phyloP scores from a whole-genome alignment of 2,888 invertebrate genomes.

The Netelia melanura region DNA sequence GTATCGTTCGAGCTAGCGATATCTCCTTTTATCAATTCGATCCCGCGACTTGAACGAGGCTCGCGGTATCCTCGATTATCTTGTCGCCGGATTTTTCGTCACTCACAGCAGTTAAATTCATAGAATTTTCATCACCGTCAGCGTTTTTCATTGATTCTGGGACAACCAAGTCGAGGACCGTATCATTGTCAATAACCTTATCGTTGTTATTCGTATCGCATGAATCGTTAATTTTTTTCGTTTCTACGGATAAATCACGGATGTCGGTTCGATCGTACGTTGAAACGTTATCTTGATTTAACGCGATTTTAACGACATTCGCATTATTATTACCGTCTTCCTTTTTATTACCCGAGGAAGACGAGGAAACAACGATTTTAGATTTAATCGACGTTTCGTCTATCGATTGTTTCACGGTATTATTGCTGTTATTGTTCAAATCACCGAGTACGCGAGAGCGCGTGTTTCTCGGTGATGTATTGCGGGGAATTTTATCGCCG shows the following conservation, averaged over 20 bases:
- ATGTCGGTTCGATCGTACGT: constrained; percentile 25
- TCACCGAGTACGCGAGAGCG: constrained; percentile 53
- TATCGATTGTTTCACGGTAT: constrained; percentile 37
- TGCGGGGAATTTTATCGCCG: constrained; percentile 14
- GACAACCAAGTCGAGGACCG: constrained; percentile 40
- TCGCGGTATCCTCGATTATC: constrained; percentile 18
- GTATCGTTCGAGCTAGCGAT: constrained; percentile 45
- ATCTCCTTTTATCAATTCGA: constrained; percentile 51
- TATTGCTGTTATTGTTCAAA: constrained; percentile 57
- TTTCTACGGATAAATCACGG: constrained; percentile 40
- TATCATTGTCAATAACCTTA: constrained; percentile 48
- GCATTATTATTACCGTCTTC: constrained; percentile 60
- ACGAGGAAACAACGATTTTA: constrained; percentile 61
- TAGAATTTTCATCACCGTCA: constrained; percentile 55
- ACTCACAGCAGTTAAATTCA: constrained; percentile 41
- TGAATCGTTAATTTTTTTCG: constrained; percentile 43
- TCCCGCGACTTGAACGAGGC: constrained; percentile 55
- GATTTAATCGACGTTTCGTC: constrained; percentile 72
- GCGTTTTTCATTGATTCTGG: constrained; percentile 34
- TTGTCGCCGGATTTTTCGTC: constrained; percentile 54
- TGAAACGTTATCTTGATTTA: constrained; percentile 35
- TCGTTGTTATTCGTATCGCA: constrained; percentile 71
- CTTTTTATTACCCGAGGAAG: constrained; percentile 24
- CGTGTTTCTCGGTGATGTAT: constrained; percentile 14
- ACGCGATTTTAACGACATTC: constrained; percentile 32